A percentile compares a stretch with the other conserved stretches of the same genome.
Evolutionary conservation across 2,888 invertebrate species (phyloP).

Genomic region (Amphipoea oculea): DNA sequence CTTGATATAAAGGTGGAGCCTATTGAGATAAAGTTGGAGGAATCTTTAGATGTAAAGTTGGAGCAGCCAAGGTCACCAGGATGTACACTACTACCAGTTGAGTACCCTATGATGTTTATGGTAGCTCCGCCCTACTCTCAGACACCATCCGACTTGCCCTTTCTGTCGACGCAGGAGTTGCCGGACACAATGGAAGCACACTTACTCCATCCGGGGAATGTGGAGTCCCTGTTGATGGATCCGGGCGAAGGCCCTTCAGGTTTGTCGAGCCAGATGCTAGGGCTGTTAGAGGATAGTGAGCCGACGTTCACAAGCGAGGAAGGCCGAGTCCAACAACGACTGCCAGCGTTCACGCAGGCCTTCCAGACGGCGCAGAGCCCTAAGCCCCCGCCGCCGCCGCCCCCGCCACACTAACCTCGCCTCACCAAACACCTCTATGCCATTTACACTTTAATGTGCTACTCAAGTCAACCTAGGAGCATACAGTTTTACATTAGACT

Average conservation of each 20-base stretch:
- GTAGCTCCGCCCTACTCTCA: constrained; percentile 81
- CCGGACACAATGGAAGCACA: constrained; percentile 78
- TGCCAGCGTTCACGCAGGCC: constrained; percentile 88
- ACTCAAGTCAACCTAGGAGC: constrained; percentile 39
- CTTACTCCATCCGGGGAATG: constrained; percentile 80
- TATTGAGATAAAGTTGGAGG: constrained; percentile 79
- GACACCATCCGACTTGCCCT: constrained; percentile 79
- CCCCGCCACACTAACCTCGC: constrained; percentile 83
- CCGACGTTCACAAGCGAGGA: constrained; percentile 79
- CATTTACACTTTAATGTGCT: constrained; percentile 53
- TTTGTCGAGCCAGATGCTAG: constrained; percentile 83
- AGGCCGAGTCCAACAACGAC: constrained; percentile 76
- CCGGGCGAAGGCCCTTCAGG: constrained; percentile 87
- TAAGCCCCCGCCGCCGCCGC: constrained; percentile 87
- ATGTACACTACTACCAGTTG: constrained; percentile 75
- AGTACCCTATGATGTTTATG: constrained; percentile 84
- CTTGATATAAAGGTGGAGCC: constrained; percentile 84
- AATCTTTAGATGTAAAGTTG: constrained; percentile 78
- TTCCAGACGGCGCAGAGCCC: constrained; percentile 88
- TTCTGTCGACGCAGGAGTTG: constrained; percentile 75
- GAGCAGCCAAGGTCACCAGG: constrained; percentile 80
- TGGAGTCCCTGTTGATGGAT: constrained; percentile 82
- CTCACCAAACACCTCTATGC: constrained; percentile 46
- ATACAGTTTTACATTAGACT: constrained; percentile 54
- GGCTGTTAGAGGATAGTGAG: constrained; percentile 79